A percentile compares a stretch with the other conserved stretches of the same genome.
These are phyloP conservation scores for Pterostichus niger DNA, from an alignment of 2,888 invertebrate genomes.

Conservation along the genomic window DNA sequence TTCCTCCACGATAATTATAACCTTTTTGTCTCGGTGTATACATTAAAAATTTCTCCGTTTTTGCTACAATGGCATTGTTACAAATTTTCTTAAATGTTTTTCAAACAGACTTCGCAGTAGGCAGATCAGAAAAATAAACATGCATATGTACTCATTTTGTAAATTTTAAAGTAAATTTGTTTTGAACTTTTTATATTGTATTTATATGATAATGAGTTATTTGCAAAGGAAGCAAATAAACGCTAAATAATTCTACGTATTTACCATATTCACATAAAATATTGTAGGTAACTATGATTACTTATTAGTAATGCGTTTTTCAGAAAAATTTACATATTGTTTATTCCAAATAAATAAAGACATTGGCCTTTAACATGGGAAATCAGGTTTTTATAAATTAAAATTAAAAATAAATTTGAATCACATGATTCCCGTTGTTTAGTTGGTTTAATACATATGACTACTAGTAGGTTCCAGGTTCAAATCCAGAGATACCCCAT, in stretches of 20 bases:
- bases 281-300: no score
- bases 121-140: background rate
- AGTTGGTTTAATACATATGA: no score
- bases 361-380: no score
- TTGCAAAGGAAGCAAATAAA: background rate
- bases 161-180: conserved; percentile 18
- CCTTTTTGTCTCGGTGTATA: background rate
- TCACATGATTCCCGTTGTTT: no score
- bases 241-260: background rate
- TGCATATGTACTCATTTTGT: conserved; percentile 1
- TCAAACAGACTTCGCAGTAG: background rate
- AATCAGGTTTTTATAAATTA: no score
- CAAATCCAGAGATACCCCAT: no score
- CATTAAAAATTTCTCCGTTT: conserved; percentile 18
- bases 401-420: no score
- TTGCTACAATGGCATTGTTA: conserved; percentile 31
- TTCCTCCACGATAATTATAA: conserved; percentile 1
- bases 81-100: conserved; percentile 25
- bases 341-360: no score
- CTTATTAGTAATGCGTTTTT: no score
- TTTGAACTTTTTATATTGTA: background rate
- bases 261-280: no score
- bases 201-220: background rate
- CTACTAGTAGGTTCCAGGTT: no score
- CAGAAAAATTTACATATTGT: no score